These are phyloP conservation scores for Ceratitis capitata DNA, from an alignment of 1,140 invertebrate genomes.

Conservation along the genomic window DNA sequence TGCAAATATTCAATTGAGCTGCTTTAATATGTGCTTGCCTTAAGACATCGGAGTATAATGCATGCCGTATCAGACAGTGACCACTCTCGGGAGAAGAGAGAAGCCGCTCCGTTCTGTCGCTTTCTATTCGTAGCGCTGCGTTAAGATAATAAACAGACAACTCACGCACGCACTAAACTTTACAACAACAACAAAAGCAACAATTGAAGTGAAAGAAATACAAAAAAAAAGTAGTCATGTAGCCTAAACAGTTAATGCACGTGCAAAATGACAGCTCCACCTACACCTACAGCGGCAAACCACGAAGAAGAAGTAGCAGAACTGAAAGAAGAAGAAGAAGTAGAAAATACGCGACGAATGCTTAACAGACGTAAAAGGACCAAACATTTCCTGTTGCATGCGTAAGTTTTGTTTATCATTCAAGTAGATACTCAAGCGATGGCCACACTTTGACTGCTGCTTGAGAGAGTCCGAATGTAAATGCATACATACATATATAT, in stretches of 20 bases:
- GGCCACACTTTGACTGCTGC: not conserved
- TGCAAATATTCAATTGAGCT: not conserved
- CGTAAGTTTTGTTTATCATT: constrained; percentile 29
- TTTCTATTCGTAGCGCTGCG: not conserved
- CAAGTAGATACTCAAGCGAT: not conserved
- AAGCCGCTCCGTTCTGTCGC: not conserved
- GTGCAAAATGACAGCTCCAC: not conserved
- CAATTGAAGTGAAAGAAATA: not conserved
- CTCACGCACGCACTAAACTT: not conserved
- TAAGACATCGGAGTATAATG: too few relatives aligned
- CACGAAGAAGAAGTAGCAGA: too few relatives aligned
- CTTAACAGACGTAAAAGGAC: not conserved
- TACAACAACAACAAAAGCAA: not conserved
- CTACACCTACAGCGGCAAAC: not conserved
- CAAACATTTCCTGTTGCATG: constrained; percentile 14
- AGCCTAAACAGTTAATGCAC: constrained; percentile 9
- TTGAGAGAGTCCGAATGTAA: not conserved
- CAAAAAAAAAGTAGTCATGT: not conserved
- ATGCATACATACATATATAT: too few relatives aligned
- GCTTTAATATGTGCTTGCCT: not conserved
- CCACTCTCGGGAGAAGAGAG: too few relatives aligned
- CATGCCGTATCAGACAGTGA: too few relatives aligned
- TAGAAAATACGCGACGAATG: not conserved
- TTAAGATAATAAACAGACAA: not conserved
- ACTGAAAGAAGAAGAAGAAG: too few relatives aligned